Evolutionary conservation across 2,797 vertebrate species (phyloP).

Genomic region (Macrochelys suwanniensis): DNA sequence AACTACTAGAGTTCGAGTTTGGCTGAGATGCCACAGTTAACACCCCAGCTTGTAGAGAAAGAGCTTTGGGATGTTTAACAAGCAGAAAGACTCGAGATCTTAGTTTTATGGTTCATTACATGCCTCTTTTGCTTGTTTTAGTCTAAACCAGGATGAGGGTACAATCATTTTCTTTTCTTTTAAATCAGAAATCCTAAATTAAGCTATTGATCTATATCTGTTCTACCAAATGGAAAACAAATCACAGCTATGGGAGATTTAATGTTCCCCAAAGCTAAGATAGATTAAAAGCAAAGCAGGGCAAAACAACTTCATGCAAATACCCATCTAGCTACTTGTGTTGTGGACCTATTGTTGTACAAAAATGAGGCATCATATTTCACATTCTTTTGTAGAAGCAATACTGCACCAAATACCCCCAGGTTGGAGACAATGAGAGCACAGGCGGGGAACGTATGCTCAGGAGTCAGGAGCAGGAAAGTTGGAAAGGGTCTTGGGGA

Average conservation of each 20-base stretch:
- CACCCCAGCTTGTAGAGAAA: neutral
- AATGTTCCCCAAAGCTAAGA: neutral
- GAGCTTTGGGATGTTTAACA: neutral
- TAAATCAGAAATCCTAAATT: constrained; percentile 49
- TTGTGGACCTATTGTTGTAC: neutral
- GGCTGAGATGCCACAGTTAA: neutral
- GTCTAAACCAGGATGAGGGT: neutral
- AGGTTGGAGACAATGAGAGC: neutral
- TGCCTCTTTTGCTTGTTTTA: neutral
- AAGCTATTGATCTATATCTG: neutral
- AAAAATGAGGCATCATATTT: neutral
- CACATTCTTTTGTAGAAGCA: neutral
- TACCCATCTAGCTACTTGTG: neutral
- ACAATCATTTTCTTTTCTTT: constrained; percentile 67
- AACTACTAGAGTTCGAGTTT: neutral
- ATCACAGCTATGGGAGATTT: neutral
- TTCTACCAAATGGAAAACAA: constrained; percentile 53
- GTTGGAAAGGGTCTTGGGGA: neutral
- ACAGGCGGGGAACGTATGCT: neutral
- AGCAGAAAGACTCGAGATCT: neutral
- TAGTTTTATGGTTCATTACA: neutral
- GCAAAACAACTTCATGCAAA: neutral
- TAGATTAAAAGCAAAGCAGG: neutral
- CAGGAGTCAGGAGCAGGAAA: neutral
- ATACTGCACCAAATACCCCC: too few relatives aligned